phyloP scores from a whole-genome alignment of 2,888 invertebrate genomes.

The Epirrhoe alternata region DNA sequence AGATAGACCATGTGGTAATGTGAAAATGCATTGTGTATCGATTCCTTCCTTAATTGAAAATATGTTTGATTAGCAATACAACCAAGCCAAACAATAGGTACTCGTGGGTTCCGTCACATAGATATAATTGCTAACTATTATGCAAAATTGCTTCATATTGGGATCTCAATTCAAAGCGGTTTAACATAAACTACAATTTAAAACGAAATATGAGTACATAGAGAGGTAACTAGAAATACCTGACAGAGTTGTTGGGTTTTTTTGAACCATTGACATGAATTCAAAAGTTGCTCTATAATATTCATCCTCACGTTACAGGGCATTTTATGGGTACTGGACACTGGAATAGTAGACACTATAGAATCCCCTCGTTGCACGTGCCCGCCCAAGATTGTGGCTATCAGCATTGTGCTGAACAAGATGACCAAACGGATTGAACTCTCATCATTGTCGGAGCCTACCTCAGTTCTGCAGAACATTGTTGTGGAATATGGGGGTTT shows the following conservation, averaged over 20 bases:
- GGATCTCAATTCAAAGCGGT: too few relatives aligned
- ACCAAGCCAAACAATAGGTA: slow-evolving; percentile 41
- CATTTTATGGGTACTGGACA: slow-evolving; percentile 90
- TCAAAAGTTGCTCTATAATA: neutral
- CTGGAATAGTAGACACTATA: slow-evolving; percentile 88
- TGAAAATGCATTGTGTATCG: slow-evolving; percentile 42
- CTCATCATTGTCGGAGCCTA: slow-evolving; percentile 82
- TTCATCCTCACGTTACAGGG: slow-evolving; percentile 68
- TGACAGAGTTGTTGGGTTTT: too few relatives aligned
- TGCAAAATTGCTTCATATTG: too few relatives aligned
- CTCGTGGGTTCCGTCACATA: slow-evolving; percentile 50
- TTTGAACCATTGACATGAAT: neutral
- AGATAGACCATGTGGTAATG: slow-evolving; percentile 22
- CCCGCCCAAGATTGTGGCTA: slow-evolving; percentile 88
- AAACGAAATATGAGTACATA: neutral
- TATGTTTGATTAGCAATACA: slow-evolving; percentile 45
- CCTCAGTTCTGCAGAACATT: slow-evolving; percentile 88
- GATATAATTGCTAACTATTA: slow-evolving; percentile 9
- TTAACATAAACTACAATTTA: neutral
- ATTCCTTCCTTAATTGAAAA: slow-evolving; percentile 44
- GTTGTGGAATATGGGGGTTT: slow-evolving; percentile 87
- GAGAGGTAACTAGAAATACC: too few relatives aligned
- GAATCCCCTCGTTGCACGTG: slow-evolving; percentile 87
- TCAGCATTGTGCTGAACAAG: slow-evolving; percentile 85
- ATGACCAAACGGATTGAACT: slow-evolving; percentile 87